Evolutionary conservation across 2,888 invertebrate species (phyloP), one percentile per base, ranked within the genome.

Genomic region (Cyaniris semiargus): DNA sequence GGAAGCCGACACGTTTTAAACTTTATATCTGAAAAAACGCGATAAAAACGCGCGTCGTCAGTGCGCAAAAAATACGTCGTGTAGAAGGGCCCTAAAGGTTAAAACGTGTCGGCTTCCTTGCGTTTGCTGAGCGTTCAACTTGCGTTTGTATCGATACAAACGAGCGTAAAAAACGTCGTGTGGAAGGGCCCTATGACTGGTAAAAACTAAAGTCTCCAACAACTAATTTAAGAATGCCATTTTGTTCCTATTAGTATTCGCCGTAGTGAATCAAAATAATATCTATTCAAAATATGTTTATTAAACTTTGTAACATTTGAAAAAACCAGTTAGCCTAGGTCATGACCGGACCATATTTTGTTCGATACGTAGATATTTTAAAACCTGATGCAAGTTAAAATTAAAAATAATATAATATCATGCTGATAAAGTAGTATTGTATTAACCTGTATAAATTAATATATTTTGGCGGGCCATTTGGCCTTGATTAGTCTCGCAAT

Each of bases 281-380:
- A 60, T 13, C 21, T n/a, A 60, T 3, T 60, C 60, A 60, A 60
- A 60, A 60, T 60, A 60, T 66, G 23, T 13, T 66, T 66, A 15
- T 10, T 66, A 66, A 66, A 66, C 66, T 66, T 66, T 15, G 18
- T 31, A 66, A 66, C 66, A 66, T 66, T 66, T 66, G 27, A 66
- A 15, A 15, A 66, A 66, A 66, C 27, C 66, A 4, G 27, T 66
- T 66, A 66, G 15, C 66, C 66, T 66, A 66, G 66, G 66, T 66
- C 66, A 66, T 66, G 66, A 31, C 66, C 66, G 66, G 27, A 66
- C 27, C 13, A 27, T 66, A 27, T 66, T 66, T 66, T 66, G 27
- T 31, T 18, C 15, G 66, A 31, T 66, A 66, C 66, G 66, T 27
- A 66, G 66, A 31, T 27, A 6, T 66, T 66, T 27, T 27, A 66